Conservation (phyloP, 2,888 invertebrate species). For the Saturnia japonica region DNA sequence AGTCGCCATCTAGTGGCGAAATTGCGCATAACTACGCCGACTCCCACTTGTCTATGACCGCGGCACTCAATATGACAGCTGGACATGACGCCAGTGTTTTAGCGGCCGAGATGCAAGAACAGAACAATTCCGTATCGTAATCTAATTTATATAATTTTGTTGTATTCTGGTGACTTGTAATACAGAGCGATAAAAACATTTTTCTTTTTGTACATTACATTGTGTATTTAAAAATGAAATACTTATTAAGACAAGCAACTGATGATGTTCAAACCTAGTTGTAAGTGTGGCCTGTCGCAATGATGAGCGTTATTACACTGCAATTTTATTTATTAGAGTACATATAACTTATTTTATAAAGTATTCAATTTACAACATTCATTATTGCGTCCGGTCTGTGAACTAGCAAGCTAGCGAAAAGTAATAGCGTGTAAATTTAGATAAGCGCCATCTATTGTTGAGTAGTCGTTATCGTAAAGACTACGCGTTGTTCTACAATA, state of each 20-base stretch:
- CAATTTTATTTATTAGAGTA: conserved; percentile 35
- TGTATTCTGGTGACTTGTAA: conserved; percentile 46
- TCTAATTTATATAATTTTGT: conserved; percentile 27
- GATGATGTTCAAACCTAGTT: conserved; percentile 79
- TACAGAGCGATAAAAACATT: conserved; percentile 50
- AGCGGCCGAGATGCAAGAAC: conserved; percentile 65
- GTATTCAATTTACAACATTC: conserved; percentile 40
- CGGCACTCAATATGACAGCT: conserved; percentile 80
- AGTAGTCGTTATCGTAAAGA: conserved; percentile 55
- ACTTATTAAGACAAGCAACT: conserved; percentile 68
- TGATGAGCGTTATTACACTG: conserved; percentile 48
- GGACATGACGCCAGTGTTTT: conserved; percentile 76
- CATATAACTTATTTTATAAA: conserved; percentile 31
- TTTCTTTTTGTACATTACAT: conserved; percentile 35
- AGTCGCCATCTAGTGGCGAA: conserved; percentile 75
- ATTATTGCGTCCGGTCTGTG: conserved; percentile 59
- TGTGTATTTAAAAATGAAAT: conserved; percentile 28
- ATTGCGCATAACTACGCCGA: conserved; percentile 77
- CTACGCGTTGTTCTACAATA: conserved; percentile 36
- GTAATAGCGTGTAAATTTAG: conserved; percentile 59
- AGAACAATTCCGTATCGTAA: conserved; percentile 70
- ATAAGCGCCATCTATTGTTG: conserved; percentile 74
- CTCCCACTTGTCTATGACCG: conserved; percentile 69
- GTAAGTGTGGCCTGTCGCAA: conserved; percentile 62
- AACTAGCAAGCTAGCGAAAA: conserved; percentile 53